These are phyloP conservation scores for Geopemphigus sp. DNA, from an alignment of 1,140 invertebrate species.

Conservation along the genomic window DNA sequence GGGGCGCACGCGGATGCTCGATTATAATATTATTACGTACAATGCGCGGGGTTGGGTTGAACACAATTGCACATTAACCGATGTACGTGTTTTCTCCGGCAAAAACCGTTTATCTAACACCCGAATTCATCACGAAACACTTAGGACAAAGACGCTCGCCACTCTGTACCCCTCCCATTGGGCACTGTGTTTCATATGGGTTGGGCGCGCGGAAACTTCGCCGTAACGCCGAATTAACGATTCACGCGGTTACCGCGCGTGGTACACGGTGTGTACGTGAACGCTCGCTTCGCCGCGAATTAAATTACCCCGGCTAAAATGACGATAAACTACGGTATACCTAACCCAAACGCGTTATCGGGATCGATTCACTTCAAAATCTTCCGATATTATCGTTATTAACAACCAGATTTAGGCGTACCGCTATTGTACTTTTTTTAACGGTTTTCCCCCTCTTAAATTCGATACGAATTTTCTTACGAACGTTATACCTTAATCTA, in stretches of 20 bases:
- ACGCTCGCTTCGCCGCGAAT: no score
- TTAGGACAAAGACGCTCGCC: not conserved
- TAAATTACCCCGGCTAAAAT: no score
- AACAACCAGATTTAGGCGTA: not conserved
- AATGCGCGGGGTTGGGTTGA: not conserved
- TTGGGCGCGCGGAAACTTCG: not conserved
- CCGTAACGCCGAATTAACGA: not conserved
- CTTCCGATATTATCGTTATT: not conserved
- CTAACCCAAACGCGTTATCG: not conserved
- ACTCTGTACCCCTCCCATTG: no score
- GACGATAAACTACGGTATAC: no score
- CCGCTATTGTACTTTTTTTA: not conserved
- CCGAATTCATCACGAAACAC: not conserved
- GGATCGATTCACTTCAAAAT: not conserved
- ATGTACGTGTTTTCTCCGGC: not conserved
- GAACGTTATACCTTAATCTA: not conserved
- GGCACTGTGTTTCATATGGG: not conserved
- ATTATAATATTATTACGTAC: conserved; percentile 9
- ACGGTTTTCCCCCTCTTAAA: not conserved
- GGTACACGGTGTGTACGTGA: no score
- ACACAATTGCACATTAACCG: conserved; percentile 19
- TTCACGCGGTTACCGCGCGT: not conserved
- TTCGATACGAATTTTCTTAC: not conserved
- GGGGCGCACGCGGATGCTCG: not conserved
- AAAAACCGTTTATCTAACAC: conserved; percentile 14